These are phyloP conservation scores for Gymnothorax javanicus DNA, from an alignment of 2,797 vertebrate genomes.

Conservation along the genomic window DNA sequence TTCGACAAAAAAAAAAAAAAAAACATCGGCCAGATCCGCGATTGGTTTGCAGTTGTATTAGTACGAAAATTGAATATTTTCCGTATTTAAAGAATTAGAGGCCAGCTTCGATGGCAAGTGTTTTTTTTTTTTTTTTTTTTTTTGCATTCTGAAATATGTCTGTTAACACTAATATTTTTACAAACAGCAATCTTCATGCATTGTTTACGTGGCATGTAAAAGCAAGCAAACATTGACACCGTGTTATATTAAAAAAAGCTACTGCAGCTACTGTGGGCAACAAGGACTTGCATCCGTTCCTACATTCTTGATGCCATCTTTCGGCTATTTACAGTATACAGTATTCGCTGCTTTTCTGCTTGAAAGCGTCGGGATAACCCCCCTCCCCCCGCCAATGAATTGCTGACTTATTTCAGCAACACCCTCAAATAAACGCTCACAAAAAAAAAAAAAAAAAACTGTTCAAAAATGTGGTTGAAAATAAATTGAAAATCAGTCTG, in stretches of 20 bases:
- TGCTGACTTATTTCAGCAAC: not conserved
- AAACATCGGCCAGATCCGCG: not conserved
- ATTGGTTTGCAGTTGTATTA: not conserved
- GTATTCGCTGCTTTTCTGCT: no score
- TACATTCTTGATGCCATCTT: no score
- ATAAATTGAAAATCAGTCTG: not conserved
- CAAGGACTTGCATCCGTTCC: no score
- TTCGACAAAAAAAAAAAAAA: not conserved
- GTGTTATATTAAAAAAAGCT: no score
- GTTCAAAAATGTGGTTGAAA: not conserved
- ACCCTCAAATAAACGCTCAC: not conserved
- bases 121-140: not conserved
- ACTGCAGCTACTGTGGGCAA: no score
- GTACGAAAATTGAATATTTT: not conserved
- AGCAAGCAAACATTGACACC: not conserved
- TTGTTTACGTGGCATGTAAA: not conserved
- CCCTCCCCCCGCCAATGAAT: not conserved
- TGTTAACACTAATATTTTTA: not conserved
- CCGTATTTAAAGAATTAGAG: not conserved
- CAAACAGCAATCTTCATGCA: not conserved
- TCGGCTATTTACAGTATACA: no score
- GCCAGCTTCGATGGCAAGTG: slow-evolving; percentile 2
- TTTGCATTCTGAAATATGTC: not conserved
- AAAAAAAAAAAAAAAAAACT: not conserved
- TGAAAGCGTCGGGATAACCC: no score